A percentile compares a stretch with the other conserved stretches of the same genome.
These are phyloP conservation scores for Selenia dentaria DNA, from an alignment of 2,888 invertebrate species.

Conservation along the genomic window DNA sequence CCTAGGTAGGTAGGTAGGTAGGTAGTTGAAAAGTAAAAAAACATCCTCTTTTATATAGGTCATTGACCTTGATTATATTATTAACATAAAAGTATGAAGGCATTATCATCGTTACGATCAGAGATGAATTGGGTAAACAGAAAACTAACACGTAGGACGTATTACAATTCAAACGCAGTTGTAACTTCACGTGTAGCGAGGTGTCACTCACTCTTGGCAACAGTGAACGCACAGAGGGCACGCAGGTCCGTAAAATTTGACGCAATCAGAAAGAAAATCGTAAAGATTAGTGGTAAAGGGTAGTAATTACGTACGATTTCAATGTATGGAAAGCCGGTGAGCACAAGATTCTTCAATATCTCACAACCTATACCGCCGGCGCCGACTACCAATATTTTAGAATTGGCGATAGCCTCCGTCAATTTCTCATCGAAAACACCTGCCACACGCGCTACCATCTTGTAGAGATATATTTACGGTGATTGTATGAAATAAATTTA, in stretches of 20 bases:
- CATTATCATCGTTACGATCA: too few species aligned
- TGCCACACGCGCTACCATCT: constrained; percentile 88
- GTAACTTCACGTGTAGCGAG: background rate
- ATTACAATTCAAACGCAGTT: too few species aligned
- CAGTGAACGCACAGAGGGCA: background rate
- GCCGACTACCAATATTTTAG: constrained; percentile 95
- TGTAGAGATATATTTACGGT: constrained; percentile 31
- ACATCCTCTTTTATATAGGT: too few species aligned
- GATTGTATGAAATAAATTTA: too few species aligned
- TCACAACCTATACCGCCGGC: constrained; percentile 99
- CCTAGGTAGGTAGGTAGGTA: too few species aligned
- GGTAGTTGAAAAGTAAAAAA: too few species aligned
- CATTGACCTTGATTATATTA: too few species aligned
- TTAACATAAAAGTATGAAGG: too few species aligned
- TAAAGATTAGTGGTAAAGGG: background rate
- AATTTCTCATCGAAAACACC: constrained; percentile 88
- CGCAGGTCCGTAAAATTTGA: background rate
- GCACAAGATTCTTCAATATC: constrained; percentile 97
- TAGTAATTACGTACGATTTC: constrained; percentile 91
- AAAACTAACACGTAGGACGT: too few species aligned
- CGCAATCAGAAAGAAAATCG: background rate
- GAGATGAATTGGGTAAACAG: too few species aligned
- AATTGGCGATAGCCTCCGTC: constrained; percentile 86
- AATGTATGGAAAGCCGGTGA: constrained; percentile 96
- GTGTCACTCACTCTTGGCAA: constrained; percentile 3